phyloP scores from a whole-genome alignment of 2,797 vertebrate genomes.

The Setipinna tenuifilis region DNA sequence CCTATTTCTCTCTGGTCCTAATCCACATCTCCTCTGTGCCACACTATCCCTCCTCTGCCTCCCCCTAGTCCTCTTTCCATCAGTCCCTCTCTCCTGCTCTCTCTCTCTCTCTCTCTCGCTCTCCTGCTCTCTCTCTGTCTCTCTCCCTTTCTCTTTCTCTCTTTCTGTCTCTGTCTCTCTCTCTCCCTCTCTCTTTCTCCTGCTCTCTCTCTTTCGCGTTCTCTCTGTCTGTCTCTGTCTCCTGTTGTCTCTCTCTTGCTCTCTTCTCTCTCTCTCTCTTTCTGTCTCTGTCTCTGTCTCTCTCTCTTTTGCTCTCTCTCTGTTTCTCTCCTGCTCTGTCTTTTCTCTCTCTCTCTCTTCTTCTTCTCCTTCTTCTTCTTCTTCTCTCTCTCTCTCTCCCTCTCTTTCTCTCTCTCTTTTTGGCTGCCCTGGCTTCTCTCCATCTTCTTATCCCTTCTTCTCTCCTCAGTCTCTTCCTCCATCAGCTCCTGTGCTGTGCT shows the following conservation, averaged over 20 bases:
- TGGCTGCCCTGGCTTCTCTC: no score
- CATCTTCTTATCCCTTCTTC: no score
- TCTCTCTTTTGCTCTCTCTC: background rate
- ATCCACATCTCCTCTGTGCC: no score
- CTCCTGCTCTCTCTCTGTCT: no score
- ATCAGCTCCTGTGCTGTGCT: background rate
- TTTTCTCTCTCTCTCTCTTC: no score
- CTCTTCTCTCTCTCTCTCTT: background rate
- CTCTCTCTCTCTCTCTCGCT: no score
- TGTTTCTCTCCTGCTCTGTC: background rate
- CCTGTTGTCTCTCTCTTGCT: background rate
- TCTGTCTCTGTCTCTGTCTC: background rate
- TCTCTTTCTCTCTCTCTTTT: background rate
- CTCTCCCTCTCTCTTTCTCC: background rate
- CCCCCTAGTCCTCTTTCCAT: no score
- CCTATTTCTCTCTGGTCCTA: no score
- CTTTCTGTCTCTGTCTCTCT: background rate
- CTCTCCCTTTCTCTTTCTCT: no score
- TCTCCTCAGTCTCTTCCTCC: background rate
- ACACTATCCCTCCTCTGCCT: no score
- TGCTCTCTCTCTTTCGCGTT: background rate
- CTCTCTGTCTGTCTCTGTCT: background rate
- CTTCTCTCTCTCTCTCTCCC: no score
- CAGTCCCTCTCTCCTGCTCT: no score
- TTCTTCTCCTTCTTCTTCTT: background rate